Evolutionary conservation across 53 echinoderm and acorn worm genomes (phyloP), one percentile per base, ranked within the genome.

Genomic region (Crossaster papposus): DNA sequence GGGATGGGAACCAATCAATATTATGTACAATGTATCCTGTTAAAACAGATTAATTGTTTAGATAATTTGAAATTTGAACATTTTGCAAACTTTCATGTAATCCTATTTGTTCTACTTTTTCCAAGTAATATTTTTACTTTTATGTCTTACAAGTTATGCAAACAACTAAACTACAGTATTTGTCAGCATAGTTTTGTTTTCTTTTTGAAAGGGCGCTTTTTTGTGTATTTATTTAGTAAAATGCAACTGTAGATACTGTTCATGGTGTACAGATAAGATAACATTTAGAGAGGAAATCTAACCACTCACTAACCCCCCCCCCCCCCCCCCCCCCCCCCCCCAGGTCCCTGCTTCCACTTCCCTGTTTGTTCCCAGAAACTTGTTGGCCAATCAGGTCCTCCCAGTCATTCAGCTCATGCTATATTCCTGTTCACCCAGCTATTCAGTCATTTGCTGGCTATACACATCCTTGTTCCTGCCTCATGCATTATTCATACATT

Each of bases 361-460:
- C 87, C 63, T 55, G 77, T 77, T 76, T 22, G 54, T 26, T 87
- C 34, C 87, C 71, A 51, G 76, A 87, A 87, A 87, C 36, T 72
- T 72, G 50, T 30, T 24, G 58, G 33, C 87, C 87, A 87, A 87
- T 87, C 87, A 77, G 76, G 38, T 6, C 14, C 55, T 54, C 23
- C 51, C 72, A 72, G 30, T 51, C 84, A 71, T 50, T 30, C n/a
- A 1, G 29, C 53, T n/a, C 70, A 7, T 70, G 71, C 75, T 51
- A 86, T 86, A 86, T 86, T 73, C 77, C 75, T 73, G 0, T 17
- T 52, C 54, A 26, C 38, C 78, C 34, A 35, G 15, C 78, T 51
- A 78, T 51, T 78, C 78, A 78, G 22, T n/a, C n/a, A n/a, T n/a
- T n/a, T n/a, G 71, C 34, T 22, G 14, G 33, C 75, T 36, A 74